Conservation (phyloP, 1,140 invertebrate species). For the Hormaphis cornu region DNA sequence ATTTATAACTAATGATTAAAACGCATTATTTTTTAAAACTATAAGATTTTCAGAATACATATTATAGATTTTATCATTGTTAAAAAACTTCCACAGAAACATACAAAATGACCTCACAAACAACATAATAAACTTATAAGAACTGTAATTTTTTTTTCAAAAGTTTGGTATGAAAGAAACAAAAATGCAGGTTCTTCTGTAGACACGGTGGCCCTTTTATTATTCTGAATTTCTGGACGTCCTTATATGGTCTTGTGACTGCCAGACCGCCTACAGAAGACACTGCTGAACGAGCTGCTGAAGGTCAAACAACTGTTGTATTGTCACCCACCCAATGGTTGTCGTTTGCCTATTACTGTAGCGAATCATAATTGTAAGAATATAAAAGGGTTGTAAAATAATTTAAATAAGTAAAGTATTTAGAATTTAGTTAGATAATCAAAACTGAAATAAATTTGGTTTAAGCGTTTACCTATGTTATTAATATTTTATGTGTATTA, state of each 20-base stretch:
- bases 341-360: constrained; percentile 6
- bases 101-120: not conserved
- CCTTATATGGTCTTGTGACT: constrained; percentile 29
- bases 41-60: no score
- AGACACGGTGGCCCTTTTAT: constrained; percentile 12
- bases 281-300: not conserved
- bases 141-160: not conserved
- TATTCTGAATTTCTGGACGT: constrained; percentile 29
- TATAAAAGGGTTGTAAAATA: constrained; percentile 7
- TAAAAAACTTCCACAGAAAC: no score
- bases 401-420: no score
- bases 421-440: no score
- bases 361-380: not conserved
- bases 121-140: not conserved
- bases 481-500: no score
- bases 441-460: not conserved
- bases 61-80: no score
- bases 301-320: constrained; percentile 32
- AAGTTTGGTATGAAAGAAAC: not conserved
- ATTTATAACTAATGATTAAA: no score
- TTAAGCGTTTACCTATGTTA: no score
- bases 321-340: constrained; percentile 19
- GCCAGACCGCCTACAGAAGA: constrained; percentile 27
- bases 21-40: no score
- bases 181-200: not conserved